A percentile compares a stretch with the other conserved stretches of the same genome.
These are phyloP conservation scores for Polymixis flavicincta DNA, from an alignment of 2,888 invertebrate genomes.

Conservation along the genomic window DNA sequence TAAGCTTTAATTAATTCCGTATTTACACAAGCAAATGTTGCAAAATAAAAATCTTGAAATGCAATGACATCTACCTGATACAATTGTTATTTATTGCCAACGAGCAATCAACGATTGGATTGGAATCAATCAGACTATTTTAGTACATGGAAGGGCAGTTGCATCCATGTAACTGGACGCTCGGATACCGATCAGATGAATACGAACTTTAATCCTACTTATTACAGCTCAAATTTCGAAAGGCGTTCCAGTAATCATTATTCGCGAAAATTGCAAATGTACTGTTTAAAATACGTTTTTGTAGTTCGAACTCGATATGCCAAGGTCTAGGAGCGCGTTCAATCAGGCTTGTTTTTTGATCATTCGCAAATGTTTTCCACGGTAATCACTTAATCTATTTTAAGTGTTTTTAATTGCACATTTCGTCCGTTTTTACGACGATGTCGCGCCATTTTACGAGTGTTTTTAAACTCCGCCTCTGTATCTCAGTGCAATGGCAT, in stretches of 20 bases:
- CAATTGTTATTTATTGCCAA: conserved; percentile 72
- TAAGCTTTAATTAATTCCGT: conserved; percentile 60
- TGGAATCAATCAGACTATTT: conserved; percentile 77
- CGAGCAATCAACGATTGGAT: conserved; percentile 71
- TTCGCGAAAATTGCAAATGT: conserved; percentile 61
- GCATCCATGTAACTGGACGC: conserved; percentile 35
- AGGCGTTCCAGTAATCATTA: conserved; percentile 31
- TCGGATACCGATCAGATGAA: conserved; percentile 25
- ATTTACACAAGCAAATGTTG: conserved; percentile 54
- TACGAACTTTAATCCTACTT: conserved; percentile 35
- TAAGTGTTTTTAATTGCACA: conserved; percentile 83
- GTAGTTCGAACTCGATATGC: conserved; percentile 68
- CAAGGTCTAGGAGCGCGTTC: conserved; percentile 68
- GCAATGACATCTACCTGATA: conserved; percentile 50
- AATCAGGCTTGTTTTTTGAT: conserved; percentile 68
- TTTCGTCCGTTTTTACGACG: conserved; percentile 75
- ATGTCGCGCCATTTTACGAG: conserved; percentile 75
- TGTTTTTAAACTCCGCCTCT: conserved; percentile 68
- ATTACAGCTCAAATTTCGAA: conserved; percentile 36
- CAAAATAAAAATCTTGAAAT: conserved; percentile 57
- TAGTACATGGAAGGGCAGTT: conserved; percentile 67
- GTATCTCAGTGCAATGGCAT: conserved; percentile 41
- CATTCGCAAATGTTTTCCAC: conserved; percentile 69
- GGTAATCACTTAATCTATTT: conserved; percentile 84
- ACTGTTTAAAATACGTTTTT: conserved; percentile 60